Evolutionary conservation across 2,888 invertebrate genomes (phyloP).

Genomic region (Clivina fossor): DNA sequence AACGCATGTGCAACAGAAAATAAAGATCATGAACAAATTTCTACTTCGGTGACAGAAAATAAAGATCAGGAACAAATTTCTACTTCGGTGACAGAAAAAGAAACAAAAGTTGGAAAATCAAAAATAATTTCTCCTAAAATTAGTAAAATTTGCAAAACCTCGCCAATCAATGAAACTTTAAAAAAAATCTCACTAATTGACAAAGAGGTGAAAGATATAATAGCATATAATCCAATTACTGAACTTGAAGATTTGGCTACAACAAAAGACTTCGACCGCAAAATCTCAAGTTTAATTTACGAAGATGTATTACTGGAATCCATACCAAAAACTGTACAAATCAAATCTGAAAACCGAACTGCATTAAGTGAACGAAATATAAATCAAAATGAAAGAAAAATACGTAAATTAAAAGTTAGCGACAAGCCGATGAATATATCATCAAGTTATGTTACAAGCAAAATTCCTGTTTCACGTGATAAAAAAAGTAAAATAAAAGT

Average conservation of each 20-base stretch:
- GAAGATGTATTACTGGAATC: conserved; percentile 55
- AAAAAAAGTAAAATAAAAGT: conserved; percentile 41
- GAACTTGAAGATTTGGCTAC: conserved; percentile 36
- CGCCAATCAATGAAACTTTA: conserved; percentile 23
- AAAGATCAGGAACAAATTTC: too few species aligned
- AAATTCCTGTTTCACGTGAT: conserved; percentile 50
- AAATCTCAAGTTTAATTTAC: conserved; percentile 60
- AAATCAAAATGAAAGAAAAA: conserved; percentile 42
- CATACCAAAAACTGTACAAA: conserved; percentile 45
- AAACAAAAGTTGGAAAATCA: neutral
- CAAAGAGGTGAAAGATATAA: conserved; percentile 27
- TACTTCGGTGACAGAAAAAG: too few species aligned
- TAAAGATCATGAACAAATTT: too few species aligned
- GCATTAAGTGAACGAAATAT: conserved; percentile 46
- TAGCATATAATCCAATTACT: conserved; percentile 37
- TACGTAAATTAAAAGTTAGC: conserved; percentile 46
- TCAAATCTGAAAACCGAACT: conserved; percentile 43
- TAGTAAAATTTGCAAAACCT: neutral
- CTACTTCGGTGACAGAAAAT: too few species aligned
- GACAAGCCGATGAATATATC: conserved; percentile 47
- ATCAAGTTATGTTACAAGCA: conserved; percentile 43
- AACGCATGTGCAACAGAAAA: too few species aligned
- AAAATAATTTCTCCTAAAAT: neutral
- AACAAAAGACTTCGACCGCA: conserved; percentile 50
- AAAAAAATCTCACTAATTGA: conserved; percentile 27